Evolutionary conservation across 2,888 invertebrate genomes (phyloP).

Genomic region (Fragum sueziense): DNA sequence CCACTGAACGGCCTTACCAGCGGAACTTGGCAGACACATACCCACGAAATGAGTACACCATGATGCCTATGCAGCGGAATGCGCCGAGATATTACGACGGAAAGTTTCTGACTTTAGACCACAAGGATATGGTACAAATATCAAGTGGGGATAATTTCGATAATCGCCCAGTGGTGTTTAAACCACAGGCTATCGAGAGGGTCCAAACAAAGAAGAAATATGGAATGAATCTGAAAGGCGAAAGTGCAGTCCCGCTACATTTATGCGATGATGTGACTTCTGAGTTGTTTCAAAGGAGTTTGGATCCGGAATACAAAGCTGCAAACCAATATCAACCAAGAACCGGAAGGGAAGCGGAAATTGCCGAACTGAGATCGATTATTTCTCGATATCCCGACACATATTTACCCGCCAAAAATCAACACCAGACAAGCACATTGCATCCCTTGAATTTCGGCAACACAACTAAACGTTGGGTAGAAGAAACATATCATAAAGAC

Average conservation of each 20-base stretch:
- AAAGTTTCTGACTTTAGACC: conserved; percentile 57
- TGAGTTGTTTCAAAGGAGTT: conserved; percentile 66
- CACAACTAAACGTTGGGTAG: conserved; percentile 37
- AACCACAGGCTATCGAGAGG: conserved; percentile 74
- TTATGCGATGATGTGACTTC: conserved; percentile 70
- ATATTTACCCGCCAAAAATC: conserved; percentile 22
- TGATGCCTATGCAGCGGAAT: conserved; percentile 67
- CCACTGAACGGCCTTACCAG: conserved; percentile 62
- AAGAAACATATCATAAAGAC: conserved; percentile 30
- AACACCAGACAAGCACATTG: conserved; percentile 40
- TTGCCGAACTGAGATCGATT: conserved; percentile 11
- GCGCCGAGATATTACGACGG: conserved; percentile 70
- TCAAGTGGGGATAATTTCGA: conserved; percentile 22
- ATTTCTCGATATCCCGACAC: conserved; percentile 32
- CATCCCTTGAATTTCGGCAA: conserved; percentile 38
- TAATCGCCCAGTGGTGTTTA: conserved; percentile 73
- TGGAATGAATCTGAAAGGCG: conserved; percentile 64
- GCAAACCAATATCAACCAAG: neutral
- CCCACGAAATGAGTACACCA: conserved; percentile 78
- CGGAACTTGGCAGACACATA: conserved; percentile 75
- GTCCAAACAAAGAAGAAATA: conserved; percentile 75
- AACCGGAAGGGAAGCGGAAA: conserved; percentile 3
- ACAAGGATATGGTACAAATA: conserved; percentile 38
- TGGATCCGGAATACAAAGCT: conserved; percentile 41
- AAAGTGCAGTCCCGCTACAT: conserved; percentile 71